A percentile compares a stretch with the other conserved stretches of the same genome.
phyloP scores from a whole-genome alignment of 2,888 invertebrate species.

The Drepanosiphum platanoidis region DNA sequence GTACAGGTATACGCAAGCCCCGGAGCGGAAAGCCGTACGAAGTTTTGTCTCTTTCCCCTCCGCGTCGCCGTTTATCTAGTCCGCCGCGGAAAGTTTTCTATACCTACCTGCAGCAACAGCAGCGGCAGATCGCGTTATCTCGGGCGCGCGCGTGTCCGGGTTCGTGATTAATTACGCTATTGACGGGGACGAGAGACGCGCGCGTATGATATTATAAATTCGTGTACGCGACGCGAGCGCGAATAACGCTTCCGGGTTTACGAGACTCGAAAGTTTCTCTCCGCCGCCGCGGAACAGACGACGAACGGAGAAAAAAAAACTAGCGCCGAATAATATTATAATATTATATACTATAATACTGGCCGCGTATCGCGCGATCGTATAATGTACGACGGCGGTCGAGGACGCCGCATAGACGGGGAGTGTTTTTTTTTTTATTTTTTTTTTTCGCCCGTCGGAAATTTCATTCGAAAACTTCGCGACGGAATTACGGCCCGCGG shows the following conservation, averaged over 20 bases:
- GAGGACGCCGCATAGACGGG: not conserved
- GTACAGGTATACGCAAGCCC: not conserved
- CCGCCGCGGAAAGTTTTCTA: constrained; percentile 5
- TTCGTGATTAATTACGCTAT: constrained; percentile 42
- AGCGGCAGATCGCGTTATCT: constrained; percentile 9
- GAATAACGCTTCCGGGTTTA: not conserved
- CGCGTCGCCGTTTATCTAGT: not conserved
- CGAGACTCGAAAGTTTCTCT: not conserved
- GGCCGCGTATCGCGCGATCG: not conserved
- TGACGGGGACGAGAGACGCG: constrained; percentile 7
- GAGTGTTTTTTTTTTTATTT: not conserved
- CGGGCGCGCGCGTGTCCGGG: constrained; percentile 6
- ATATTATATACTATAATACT: no score
- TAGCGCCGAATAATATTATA: no score
- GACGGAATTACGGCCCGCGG: constrained; percentile 10
- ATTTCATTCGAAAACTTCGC: constrained; percentile 57
- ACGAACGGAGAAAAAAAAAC: not conserved
- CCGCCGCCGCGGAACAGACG: no score
- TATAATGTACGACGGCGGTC: not conserved
- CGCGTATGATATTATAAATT: not conserved
- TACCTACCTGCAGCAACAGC: not conserved
- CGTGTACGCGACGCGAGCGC: not conserved
- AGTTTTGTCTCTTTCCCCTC: not conserved
- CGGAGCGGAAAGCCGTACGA: constrained; percentile 25
- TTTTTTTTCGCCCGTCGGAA: not conserved